These are phyloP conservation scores for Drosophila pachea DNA, from an alignment of 1,140 invertebrate genomes.

Conservation along the genomic window DNA sequence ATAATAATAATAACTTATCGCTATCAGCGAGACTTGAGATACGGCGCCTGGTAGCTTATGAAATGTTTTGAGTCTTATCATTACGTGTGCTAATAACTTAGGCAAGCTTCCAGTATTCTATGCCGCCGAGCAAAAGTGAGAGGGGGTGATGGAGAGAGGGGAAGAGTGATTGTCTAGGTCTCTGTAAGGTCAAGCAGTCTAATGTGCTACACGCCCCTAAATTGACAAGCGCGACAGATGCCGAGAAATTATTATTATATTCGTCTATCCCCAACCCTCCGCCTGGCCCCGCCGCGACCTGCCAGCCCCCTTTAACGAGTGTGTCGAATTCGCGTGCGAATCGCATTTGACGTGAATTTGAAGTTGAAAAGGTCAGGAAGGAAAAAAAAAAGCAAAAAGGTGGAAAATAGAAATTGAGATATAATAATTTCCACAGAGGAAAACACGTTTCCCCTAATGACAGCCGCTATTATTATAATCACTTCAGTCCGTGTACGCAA, in stretches of 20 bases:
- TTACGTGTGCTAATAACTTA: conserved; percentile 4
- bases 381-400: neutral
- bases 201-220: conserved; percentile 19
- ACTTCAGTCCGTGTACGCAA: conserved; percentile 14
- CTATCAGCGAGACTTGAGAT: conserved; percentile 47
- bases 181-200: conserved; percentile 4
- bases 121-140: neutral
- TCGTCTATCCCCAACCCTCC: too few relatives aligned
- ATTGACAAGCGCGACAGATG: conserved; percentile 4
- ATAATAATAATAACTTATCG: conserved; percentile 53
- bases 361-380: neutral
- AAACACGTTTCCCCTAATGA: conserved; percentile 22
- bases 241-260: too few relatives aligned
- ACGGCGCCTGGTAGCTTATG: conserved; percentile 33
- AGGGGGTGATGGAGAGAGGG: too few relatives aligned
- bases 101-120: neutral
- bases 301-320: neutral
- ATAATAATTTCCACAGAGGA: conserved; percentile 2
- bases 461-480: conserved; percentile 22
- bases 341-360: neutral
- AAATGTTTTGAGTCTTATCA: conserved; percentile 37
- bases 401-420: conserved; percentile 10
- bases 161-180: neutral
- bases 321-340: conserved; percentile 2
- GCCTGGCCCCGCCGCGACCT: neutral